Conservation (phyloP, 2,888 invertebrate species). For the Drosophila yooni region DNA sequence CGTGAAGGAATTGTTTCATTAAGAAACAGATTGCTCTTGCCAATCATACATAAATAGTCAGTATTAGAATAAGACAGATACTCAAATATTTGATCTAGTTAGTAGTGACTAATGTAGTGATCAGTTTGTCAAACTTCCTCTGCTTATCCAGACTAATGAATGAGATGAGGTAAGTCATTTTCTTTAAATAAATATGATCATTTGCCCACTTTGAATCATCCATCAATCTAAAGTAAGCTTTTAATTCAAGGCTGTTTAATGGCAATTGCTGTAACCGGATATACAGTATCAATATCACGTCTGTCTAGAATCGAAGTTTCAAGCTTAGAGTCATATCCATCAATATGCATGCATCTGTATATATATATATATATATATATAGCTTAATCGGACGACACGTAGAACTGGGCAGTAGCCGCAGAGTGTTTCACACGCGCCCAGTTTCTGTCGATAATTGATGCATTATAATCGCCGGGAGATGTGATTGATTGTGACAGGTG, state of each 20-base stretch:
- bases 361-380: neutral
- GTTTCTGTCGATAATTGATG: conserved; percentile 65
- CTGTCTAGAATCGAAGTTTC: conserved; percentile 10
- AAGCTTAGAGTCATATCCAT: conserved; percentile 40
- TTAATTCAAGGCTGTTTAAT: conserved; percentile 19
- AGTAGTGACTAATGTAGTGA: neutral
- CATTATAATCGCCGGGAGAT: conserved; percentile 70
- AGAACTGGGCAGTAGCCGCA: conserved; percentile 38
- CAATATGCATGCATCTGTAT: conserved; percentile 7
- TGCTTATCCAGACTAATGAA: neutral
- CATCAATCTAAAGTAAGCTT: neutral
- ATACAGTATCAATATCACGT: conserved; percentile 45
- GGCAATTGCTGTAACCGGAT: conserved; percentile 41
- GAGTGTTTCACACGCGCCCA: conserved; percentile 68
- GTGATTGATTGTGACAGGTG: conserved; percentile 79
- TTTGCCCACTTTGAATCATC: neutral
- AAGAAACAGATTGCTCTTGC: neutral
- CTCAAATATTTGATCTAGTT: neutral
- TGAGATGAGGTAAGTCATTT: neutral
- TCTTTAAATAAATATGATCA: neutral
- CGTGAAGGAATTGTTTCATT: neutral
- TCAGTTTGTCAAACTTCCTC: neutral
- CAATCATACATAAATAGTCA: neutral
- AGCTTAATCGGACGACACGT: neutral
- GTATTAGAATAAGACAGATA: neutral